Base-by-base conservation (phyloP, 2,113 vertebrate species). In the Okapia johnstoni region DNA sequence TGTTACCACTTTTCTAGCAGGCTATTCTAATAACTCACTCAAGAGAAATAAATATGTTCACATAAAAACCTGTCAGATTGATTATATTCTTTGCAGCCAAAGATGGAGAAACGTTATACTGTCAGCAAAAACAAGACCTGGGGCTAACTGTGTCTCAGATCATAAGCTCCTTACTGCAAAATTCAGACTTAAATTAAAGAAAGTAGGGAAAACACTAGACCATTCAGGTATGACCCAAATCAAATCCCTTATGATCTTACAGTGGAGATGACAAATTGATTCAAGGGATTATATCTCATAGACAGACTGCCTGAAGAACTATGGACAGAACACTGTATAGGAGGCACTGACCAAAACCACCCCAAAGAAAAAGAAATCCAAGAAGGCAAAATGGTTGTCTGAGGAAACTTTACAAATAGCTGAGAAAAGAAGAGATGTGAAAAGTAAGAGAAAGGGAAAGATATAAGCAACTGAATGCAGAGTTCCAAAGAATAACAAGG, bases 1-100 rank as follows among this genome's bases (percentile, higher is more conserved):
- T 93, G 11, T 52, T 89, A 86, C 16, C 7, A 85, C 84, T 79
- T 40, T 93, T 55, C 17, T 43, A 61, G 61, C 15, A 86, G 36
- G 57, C 36, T 55, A 70, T 12, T 50, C 55, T 89, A 90, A 86
- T 60, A 79, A 96, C 81, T 91, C 63, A 89, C 26, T 28, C 66
- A 93, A 66, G n/a, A 88, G 33, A 94, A 96, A 83, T 89, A 50
- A 96, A 95, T 90, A 76, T 52, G 52, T 90, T 84, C 25, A 73
- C 19, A 60, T 6, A 80, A 96, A 90, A 85, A 50, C 15, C 36
- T 66, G 70, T 76, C 21, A 40, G 36, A 43, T 7, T 76, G 70
- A 73, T 40, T 73, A 40, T 73, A 73, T 73, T 43, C 21, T 73
- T 73, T 43, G 21, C 70, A 73, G 70, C 23, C 70, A 73, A 43